Conservation (phyloP, 2,888 invertebrate genomes). For the Cerastis leucographa region DNA sequence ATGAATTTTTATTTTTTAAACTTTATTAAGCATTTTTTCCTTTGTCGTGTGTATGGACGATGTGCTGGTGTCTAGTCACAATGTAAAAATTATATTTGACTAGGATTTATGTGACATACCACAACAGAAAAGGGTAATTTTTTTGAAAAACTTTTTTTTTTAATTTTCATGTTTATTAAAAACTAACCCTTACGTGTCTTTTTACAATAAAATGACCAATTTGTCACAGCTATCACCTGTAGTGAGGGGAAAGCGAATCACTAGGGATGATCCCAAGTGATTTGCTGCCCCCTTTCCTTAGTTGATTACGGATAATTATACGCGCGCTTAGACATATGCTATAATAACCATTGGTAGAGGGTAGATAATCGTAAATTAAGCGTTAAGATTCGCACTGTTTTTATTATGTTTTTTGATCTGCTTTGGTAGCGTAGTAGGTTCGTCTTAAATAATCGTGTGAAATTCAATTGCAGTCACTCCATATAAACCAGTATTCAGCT, state of each 20-base stretch:
- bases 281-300: background rate
- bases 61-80: too few species aligned
- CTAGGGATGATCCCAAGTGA: constrained; percentile 59
- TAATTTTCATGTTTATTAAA: too few species aligned
- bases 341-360: constrained; percentile 51
- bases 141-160: too few species aligned
- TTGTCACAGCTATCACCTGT: constrained; percentile 58
- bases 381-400: constrained; percentile 55
- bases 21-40: too few species aligned
- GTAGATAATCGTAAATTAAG: constrained; percentile 63
- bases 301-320: constrained; percentile 59
- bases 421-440: background rate
- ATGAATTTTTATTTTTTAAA: too few species aligned
- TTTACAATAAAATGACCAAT: constrained; percentile 41
- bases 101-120: too few species aligned
- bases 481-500: background rate
- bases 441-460: background rate
- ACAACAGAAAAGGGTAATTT: too few species aligned
- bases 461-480: background rate
- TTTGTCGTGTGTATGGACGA: too few species aligned
- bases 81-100: too few species aligned
- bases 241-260: constrained; percentile 41
- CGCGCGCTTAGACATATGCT: constrained; percentile 64
- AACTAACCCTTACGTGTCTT: constrained; percentile 16
- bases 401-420: background rate